A percentile compares a stretch with the other conserved stretches of the same genome.
phyloP scores from a whole-genome alignment of 2,113 vertebrate species.

The Corythornis vintsioides region DNA sequence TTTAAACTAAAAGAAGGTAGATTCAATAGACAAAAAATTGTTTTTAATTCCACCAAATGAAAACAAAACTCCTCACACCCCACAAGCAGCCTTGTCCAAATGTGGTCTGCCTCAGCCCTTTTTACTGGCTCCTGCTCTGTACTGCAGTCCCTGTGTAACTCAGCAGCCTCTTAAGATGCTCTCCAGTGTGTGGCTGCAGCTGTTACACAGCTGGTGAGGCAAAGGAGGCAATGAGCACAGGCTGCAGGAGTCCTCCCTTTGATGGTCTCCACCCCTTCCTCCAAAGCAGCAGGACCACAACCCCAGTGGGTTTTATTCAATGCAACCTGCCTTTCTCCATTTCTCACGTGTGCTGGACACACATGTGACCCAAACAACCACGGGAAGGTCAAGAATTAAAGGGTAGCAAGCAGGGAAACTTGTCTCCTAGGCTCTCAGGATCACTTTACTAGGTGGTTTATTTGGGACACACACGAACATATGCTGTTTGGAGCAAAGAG shows the following conservation, averaged over 20 bases:
- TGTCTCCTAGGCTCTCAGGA: background rate
- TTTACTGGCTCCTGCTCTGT: background rate
- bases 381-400: background rate
- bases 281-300: background rate
- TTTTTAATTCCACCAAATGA: background rate
- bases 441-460: background rate
- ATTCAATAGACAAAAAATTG: background rate
- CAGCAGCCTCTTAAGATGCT: background rate
- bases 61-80: no score
- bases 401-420: background rate
- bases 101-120: background rate
- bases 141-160: background rate
- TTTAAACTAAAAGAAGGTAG: background rate
- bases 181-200: background rate
- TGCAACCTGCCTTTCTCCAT: background rate
- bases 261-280: background rate
- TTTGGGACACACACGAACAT: background rate
- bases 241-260: background rate
- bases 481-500: background rate
- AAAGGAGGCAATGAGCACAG: background rate
- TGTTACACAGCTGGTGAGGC: background rate
- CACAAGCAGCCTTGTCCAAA: background rate
- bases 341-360: rapidly evolving
- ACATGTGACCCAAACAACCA: background rate
- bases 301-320: background rate